Conservation (phyloP, 2,113 vertebrate species). For the Cyphomyrus plagiostoma region DNA sequence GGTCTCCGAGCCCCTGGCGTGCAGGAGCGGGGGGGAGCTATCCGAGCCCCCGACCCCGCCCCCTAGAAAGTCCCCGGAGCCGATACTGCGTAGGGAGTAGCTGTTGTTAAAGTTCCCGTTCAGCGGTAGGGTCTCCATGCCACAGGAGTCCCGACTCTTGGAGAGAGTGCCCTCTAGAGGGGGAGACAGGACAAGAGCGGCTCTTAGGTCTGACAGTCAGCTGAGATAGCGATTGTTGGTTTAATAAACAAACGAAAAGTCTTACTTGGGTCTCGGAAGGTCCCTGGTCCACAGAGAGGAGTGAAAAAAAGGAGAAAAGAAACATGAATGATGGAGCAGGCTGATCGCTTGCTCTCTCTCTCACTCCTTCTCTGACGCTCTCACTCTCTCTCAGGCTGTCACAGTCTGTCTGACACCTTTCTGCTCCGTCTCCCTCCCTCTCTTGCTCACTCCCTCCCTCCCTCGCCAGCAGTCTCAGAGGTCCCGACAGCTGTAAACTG, state of each 20-base stretch:
- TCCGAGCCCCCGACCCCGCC: conserved; percentile 36
- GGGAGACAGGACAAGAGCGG: background rate
- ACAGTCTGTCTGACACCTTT: background rate
- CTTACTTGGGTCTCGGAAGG: conserved; percentile 86
- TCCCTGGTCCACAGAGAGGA: conserved; percentile 61
- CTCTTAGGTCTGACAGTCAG: background rate
- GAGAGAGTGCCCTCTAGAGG: conserved; percentile 75
- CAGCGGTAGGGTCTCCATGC: conserved; percentile 84
- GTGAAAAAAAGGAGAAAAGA: conserved; percentile 38
- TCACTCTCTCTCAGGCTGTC: background rate
- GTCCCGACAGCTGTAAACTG: conserved; percentile 2
- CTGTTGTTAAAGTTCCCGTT: conserved; percentile 96
- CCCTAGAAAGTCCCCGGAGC: conserved; percentile 77
- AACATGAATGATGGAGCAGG: conserved; percentile 31
- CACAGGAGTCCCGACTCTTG: conserved; percentile 74
- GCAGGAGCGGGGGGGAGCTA: conserved; percentile 53
- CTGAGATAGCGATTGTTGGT: background rate
- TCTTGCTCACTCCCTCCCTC: background rate
- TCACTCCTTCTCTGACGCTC: background rate
- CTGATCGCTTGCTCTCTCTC: background rate
- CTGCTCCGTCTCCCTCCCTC: background rate
- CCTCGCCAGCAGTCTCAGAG: background rate
- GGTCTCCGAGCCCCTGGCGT: conserved; percentile 60
- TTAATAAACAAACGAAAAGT: conserved; percentile 7
- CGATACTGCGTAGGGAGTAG: conserved; percentile 76